Evolutionary conservation across 2,797 vertebrate genomes (phyloP), one percentile per base, ranked within the genome.

Genomic region (Crypturellus tataupa): DNA sequence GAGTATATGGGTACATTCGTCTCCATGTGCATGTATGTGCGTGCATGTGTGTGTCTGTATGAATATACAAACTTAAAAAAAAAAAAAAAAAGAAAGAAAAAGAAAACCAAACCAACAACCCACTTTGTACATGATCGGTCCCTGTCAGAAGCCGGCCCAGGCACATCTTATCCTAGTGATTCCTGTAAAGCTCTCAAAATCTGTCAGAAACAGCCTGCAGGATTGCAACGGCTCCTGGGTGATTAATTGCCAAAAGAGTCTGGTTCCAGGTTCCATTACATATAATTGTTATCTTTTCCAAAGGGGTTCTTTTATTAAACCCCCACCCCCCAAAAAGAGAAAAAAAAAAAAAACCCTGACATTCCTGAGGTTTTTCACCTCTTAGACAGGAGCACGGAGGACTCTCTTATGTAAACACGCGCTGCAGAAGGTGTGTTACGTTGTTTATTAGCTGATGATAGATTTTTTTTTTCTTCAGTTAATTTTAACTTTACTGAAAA

Each of bases 121-220:
- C 18, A 82, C 93, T 95, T 92, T 87, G 71, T 96, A 95, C 95
- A 89, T 89, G 95, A 97, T 82, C 60, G 4, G 85, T 96, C 96
- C 90, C 79, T 95, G 95, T 97, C 93, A 95, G 93, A 95, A 97
- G 96, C 97, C 97, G 96, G 97, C 95, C 97, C 94, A 93, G 97
- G 94, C 97, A 97, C 93, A 97, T 97, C 97, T 97, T 93, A 93
- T 94, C 93, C 96, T 37, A 80, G 87, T 79, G 95, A 97, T 97
- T 97, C 95, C 96, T 97, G 95, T 96, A 97, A 97, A 97, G 94
- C 90, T 95, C 95, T 97, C 92, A 78, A 85, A 96, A 95, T 97
- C 97, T 95, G 93, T 95, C 96, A 97, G 94, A 97, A 97, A 97
- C 96, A 96, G 96, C 97, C 97, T 97, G 96, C 96, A 97, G 97